Evolutionary conservation across 2,888 invertebrate species (phyloP).

Genomic region (Abrostola tripartita): DNA sequence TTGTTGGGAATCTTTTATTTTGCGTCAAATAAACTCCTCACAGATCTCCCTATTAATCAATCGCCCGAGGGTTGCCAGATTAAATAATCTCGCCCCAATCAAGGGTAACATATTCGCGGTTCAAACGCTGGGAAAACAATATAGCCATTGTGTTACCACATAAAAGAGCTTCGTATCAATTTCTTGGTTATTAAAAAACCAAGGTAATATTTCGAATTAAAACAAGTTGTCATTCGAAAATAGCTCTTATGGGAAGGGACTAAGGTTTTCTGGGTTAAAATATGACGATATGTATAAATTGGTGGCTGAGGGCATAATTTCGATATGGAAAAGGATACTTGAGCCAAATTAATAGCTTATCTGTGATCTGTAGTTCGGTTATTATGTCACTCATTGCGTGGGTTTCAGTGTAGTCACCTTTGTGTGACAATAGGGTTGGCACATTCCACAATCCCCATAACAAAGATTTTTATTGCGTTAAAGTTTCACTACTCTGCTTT

Average conservation of each 20-base stretch:
- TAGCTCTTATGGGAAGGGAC: constrained; percentile 8
- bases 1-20: constrained; percentile 7
- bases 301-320: constrained; percentile 67
- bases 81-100: constrained; percentile 66
- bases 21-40: constrained; percentile 30
- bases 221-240: constrained; percentile 27
- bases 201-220: constrained; percentile 14
- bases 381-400: constrained; percentile 84
- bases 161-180: constrained; percentile 80
- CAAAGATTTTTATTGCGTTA: neutral
- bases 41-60: constrained; percentile 68
- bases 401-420: constrained; percentile 71
- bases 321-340: constrained; percentile 79
- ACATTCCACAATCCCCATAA: neutral
- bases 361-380: constrained; percentile 80
- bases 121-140: constrained; percentile 77
- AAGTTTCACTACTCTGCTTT: neutral
- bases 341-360: constrained; percentile 87
- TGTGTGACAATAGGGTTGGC: constrained; percentile 71
- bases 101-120: constrained; percentile 70
- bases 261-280: constrained; percentile 8
- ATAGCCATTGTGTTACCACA: constrained; percentile 72
- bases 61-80: constrained; percentile 65
- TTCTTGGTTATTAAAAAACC: constrained; percentile 67
- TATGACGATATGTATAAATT: constrained; percentile 20